phyloP scores from a whole-genome alignment of 2,113 vertebrate genomes.

The Cygnus atratus region DNA sequence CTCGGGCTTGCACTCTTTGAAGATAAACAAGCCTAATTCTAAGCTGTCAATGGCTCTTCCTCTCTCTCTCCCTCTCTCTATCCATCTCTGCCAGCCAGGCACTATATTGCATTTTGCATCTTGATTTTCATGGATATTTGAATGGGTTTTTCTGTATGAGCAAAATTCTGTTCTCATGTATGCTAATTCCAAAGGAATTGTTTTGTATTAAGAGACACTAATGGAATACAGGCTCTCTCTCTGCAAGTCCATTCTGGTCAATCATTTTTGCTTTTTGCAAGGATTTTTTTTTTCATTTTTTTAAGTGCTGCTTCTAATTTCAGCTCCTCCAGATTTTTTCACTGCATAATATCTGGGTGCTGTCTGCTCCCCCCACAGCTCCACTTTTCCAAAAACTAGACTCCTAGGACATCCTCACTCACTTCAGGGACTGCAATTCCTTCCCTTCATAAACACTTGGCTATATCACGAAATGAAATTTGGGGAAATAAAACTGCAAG shows the following conservation, averaged over 20 bases:
- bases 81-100: not conserved
- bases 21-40: slow-evolving; percentile 40
- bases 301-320: not conserved
- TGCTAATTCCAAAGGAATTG: not conserved
- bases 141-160: not conserved
- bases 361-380: not conserved
- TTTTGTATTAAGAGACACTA: not conserved
- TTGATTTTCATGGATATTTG: not conserved
- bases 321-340: not conserved
- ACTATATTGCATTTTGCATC: not conserved
- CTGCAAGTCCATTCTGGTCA: not conserved
- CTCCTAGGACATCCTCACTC: not conserved
- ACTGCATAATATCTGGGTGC: not conserved
- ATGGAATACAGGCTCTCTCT: not conserved
- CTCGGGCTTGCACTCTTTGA: not conserved
- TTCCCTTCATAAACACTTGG: not conserved
- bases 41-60: slow-evolving; percentile 14
- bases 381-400: not conserved
- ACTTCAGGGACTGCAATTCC: not conserved
- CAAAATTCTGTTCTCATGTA: not conserved
- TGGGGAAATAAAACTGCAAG: not conserved
- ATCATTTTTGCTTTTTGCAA: not conserved
- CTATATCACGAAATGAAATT: not conserved
- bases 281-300: not conserved
- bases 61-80: not conserved